Percentiles rank a stretch among this genome's conserved stretches.
Conservation (phyloP, 1,140 invertebrate genomes). For the Rhyacophila brunnea region DNA sequence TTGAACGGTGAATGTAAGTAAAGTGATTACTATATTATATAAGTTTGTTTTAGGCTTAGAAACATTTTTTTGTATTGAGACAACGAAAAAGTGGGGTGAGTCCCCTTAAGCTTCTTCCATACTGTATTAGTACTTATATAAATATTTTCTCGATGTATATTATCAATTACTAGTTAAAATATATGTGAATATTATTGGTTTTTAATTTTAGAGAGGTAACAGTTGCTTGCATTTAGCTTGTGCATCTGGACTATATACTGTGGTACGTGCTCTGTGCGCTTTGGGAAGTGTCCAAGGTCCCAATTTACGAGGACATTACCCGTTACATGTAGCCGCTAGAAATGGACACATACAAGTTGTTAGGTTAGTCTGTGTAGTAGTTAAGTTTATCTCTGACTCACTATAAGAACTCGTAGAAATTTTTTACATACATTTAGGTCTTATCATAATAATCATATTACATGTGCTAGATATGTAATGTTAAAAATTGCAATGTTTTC, state of each 20-base stretch:
- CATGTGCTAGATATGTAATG: no score
- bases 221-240: constrained; percentile 74
- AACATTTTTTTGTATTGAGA: no score
- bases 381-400: neutral
- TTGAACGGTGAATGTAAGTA: no score
- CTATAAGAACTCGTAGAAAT: neutral
- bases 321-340: constrained; percentile 74
- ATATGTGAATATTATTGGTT: constrained; percentile 12
- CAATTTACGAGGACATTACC: constrained; percentile 67
- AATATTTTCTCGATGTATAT: no score
- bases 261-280: constrained; percentile 74
- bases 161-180: constrained; percentile 4
- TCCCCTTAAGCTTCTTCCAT: no score
- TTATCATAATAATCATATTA: no score
- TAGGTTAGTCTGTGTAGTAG: constrained; percentile 41
- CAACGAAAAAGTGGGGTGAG: no score
- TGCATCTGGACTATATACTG: constrained; percentile 63
- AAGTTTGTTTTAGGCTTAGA: no score
- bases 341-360: constrained; percentile 75
- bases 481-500: constrained; percentile 26
- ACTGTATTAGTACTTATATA: no score
- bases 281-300: constrained; percentile 71
- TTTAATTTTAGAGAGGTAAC: constrained; percentile 64
- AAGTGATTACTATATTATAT: no score
- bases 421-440: no score